Conservation (phyloP, 2,113 vertebrate species). For the Gulo gulo region DNA sequence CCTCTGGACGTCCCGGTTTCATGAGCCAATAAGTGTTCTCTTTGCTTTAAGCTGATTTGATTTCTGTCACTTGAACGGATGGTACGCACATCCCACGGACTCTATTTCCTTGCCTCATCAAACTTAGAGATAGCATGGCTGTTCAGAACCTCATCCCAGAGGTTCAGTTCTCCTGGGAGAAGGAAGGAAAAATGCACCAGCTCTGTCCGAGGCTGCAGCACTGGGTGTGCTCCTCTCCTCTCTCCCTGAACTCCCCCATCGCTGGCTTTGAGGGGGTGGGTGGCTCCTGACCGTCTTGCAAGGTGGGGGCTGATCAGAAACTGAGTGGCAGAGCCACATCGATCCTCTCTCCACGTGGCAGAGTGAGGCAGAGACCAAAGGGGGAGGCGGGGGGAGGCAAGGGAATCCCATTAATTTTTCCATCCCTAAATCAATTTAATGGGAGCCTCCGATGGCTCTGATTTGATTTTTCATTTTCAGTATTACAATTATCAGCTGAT, state of each 20-base stretch:
- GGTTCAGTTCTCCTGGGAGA: fast-evolving
- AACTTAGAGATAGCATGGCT: neutral
- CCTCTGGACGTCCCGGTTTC: neutral
- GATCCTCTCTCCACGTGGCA: fast-evolving
- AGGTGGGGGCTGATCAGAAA: neutral
- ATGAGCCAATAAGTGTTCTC: neutral
- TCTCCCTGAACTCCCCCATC: fast-evolving
- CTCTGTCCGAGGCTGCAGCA: fast-evolving
- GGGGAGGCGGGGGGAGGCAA: neutral
- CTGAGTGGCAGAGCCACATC: fast-evolving
- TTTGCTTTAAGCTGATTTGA: neutral
- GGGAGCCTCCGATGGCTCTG: constrained; percentile 52
- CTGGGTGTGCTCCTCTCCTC: neutral
- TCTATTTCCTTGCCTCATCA: neutral
- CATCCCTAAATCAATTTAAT: constrained; percentile 56
- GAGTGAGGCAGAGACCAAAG: neutral
- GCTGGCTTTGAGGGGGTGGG: neutral
- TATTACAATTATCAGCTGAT: constrained; percentile 41
- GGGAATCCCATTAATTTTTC: constrained; percentile 51
- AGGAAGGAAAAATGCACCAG: fast-evolving
- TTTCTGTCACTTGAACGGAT: neutral
- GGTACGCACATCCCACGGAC: neutral
- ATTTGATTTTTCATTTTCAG: constrained; percentile 68
- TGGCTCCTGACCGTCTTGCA: fast-evolving
- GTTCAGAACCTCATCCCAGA: fast-evolving